These are phyloP conservation scores for Coelogynopora nodosa DNA, from an alignment of 2,888 invertebrate species.

Conservation along the genomic window DNA sequence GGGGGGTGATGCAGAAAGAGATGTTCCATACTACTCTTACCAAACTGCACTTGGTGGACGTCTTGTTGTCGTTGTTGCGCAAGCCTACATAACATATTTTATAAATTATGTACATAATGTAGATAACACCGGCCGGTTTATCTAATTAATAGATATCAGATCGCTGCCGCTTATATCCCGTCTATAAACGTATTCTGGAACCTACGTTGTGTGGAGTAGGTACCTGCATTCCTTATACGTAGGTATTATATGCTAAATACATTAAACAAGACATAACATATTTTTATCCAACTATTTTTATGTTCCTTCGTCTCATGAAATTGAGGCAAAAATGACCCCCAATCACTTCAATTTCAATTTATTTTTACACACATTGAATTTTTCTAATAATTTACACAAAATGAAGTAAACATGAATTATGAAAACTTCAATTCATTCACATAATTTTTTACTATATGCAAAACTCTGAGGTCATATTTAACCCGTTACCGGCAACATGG, in stretches of 20 bases:
- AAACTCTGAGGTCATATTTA: not conserved
- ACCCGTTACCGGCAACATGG: not conserved
- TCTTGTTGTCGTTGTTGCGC: not conserved
- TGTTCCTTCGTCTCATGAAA: not conserved
- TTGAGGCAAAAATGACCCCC: not conserved
- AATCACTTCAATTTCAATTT: not conserved
- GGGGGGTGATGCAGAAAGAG: too few relatives aligned
- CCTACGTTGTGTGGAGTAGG: too few relatives aligned
- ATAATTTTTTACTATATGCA: not conserved
- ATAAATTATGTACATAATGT: not conserved
- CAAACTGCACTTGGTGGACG: not conserved
- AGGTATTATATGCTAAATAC: too few relatives aligned
- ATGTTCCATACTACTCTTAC: too few relatives aligned
- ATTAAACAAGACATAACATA: not conserved
- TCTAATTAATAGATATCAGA: too few relatives aligned
- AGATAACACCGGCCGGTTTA: too few relatives aligned
- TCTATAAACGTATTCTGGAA: too few relatives aligned
- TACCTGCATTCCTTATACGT: too few relatives aligned
- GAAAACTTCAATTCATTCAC: slow-evolving; percentile 12
- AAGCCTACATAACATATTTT: not conserved
- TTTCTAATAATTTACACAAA: slow-evolving; percentile 15
- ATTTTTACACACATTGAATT: not conserved
- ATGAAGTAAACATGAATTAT: slow-evolving; percentile 24
- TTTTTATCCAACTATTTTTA: slow-evolving; percentile 13
- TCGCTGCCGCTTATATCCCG: too few relatives aligned